These are phyloP conservation scores for Oncorhynchus gorbuscha DNA, from an alignment of 2,113 vertebrate genomes.

Conservation along the genomic window DNA sequence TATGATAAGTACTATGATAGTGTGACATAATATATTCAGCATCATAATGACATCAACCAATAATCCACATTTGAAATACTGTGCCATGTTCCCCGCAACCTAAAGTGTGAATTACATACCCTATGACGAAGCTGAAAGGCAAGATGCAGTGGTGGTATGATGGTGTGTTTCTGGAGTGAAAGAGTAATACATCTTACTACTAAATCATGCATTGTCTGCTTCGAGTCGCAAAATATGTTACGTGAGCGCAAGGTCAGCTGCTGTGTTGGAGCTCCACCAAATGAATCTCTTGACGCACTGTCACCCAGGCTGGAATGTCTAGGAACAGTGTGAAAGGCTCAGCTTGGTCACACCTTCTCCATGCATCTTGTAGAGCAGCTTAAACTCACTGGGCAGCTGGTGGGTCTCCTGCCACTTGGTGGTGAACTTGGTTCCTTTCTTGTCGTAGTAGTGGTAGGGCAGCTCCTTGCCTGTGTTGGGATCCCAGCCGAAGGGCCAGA, in stretches of 20 bases:
- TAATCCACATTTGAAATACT: not conserved
- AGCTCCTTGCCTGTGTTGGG: constrained; percentile 94
- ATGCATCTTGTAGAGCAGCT: constrained; percentile 94
- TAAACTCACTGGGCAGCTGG: constrained; percentile 97
- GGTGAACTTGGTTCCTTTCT: constrained; percentile 98
- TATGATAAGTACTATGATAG: not conserved
- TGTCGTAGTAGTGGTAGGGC: constrained; percentile 98
- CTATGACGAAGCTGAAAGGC: not conserved
- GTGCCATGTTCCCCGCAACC: not conserved
- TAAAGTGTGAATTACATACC: not conserved
- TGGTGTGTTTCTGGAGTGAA: constrained; percentile 32
- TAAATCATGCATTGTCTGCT: constrained; percentile 50
- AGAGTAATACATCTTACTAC: constrained; percentile 26
- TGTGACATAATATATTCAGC: not conserved
- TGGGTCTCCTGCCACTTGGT: constrained; percentile 99
- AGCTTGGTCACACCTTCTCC: constrained; percentile 91
- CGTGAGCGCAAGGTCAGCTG: not conserved
- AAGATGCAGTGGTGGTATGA: not conserved
- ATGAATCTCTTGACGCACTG: not conserved
- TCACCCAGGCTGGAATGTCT: constrained; percentile 35
- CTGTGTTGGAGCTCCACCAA: not conserved
- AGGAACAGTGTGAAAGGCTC: constrained; percentile 91
- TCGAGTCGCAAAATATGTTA: constrained; percentile 25
- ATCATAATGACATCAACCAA: not conserved
- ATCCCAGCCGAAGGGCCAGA: constrained; percentile 98